Conservation (phyloP, 2,113 vertebrate genomes). For the Pelmatolapia mariae region DNA sequence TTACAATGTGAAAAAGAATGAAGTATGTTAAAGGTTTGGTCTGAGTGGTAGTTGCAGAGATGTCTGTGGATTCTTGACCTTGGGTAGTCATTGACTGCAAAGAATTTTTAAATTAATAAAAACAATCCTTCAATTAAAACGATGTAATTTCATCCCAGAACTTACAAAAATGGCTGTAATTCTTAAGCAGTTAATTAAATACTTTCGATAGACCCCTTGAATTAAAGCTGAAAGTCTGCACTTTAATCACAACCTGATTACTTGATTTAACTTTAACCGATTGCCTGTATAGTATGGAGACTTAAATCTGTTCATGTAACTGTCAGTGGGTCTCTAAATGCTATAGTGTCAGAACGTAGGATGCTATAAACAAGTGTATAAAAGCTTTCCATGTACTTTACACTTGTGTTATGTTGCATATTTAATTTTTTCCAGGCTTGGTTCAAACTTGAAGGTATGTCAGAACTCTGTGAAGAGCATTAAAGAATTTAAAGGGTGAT, state of each 20-base stretch:
- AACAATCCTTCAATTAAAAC: not conserved
- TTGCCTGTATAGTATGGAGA: not conserved
- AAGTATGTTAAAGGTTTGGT: not conserved
- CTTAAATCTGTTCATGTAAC: not conserved
- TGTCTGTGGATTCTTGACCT: not conserved
- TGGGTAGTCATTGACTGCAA: not conserved
- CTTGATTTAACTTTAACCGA: not conserved
- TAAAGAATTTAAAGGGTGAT: not conserved
- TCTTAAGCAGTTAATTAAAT: not conserved
- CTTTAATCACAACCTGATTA: not conserved
- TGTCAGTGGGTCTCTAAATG: not conserved
- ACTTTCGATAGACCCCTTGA: not conserved
- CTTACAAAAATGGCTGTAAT: not conserved
- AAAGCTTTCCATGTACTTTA: not conserved
- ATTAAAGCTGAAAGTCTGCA: not conserved
- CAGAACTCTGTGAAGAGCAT: not conserved
- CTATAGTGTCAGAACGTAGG: accelerated
- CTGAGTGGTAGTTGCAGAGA: not conserved
- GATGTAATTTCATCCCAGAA: not conserved
- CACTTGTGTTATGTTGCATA: not conserved
- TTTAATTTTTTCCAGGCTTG: not conserved
- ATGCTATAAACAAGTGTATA: not conserved
- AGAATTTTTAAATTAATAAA: not conserved
- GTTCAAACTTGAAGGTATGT: not conserved
- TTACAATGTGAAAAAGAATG: not conserved